Conservation (phyloP, 2,888 invertebrate species). For the Ctenicera cuprea region DNA sequence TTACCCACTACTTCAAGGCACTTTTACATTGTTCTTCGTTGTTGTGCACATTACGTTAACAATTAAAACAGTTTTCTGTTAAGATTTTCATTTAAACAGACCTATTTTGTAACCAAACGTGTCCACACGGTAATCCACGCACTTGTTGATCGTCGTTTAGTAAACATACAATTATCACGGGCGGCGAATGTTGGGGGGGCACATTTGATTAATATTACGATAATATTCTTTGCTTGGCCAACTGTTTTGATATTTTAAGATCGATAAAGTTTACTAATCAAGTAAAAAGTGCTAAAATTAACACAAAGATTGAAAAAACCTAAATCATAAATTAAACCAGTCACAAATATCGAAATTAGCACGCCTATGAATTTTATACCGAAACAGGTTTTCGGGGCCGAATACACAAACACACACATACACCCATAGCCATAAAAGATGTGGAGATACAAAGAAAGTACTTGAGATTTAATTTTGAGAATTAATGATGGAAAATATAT, state of each 20-base stretch:
- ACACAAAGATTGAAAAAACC: neutral
- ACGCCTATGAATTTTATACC: conserved; percentile 56
- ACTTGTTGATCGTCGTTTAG: conserved; percentile 45
- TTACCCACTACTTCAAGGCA: neutral
- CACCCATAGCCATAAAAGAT: conserved; percentile 6
- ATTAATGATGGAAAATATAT: no score
- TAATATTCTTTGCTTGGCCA: no score
- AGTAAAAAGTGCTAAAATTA: no score
- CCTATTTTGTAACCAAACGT: conserved; percentile 15
- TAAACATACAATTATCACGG: conserved; percentile 46
- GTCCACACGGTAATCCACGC: conserved; percentile 36
- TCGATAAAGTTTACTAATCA: neutral
- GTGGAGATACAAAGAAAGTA: no score
- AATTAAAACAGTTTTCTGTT: conserved; percentile 20
- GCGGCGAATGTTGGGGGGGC: neutral
- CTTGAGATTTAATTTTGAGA: no score
- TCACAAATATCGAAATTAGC: conserved; percentile 29
- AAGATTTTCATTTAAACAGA: conserved; percentile 33
- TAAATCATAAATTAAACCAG: neutral
- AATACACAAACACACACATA: neutral
- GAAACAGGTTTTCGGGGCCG: conserved; percentile 60
- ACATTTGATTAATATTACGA: no score
- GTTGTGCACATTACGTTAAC: neutral
- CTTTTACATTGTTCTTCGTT: conserved; percentile 2
- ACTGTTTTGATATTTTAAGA: neutral